Evolutionary conservation across 1,140 invertebrate genomes (phyloP), one percentile per base, ranked within the genome.

Genomic region (Drosophila watanabei): DNA sequence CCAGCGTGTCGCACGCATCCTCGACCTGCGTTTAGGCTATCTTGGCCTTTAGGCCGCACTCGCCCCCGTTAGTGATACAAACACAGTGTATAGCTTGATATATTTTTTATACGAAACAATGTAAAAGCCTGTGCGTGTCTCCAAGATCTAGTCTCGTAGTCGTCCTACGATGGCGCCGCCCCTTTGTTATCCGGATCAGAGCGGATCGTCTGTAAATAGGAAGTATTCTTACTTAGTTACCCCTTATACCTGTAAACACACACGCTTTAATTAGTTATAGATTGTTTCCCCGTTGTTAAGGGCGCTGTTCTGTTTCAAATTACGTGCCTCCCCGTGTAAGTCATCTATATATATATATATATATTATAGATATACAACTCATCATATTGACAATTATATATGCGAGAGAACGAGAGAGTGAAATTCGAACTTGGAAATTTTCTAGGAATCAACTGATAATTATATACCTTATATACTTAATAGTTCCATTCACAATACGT

Each of bases 251-350:
- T 76, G 85, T 88, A 79, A 80, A 89, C 78, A 89, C 75, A 88
- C 75, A 89, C 88, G 85, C 85, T 89, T 89, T 89, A 89, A 89
- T 89, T 89, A 89, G 85, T 90, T 85, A 68, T 89, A 89, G 85
- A 85, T 76, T 81, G 75, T 79, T 88, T 89, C 83, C 71, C 69
- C 82, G 58, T 78, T 83, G 84, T 80, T 83, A 82, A 88, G 80
- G 84, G 80, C 73, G 70, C 77, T 88, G 54, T 57, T 83, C 72
- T 79, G 86, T 90, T 90, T 63, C 75, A 79, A 90, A 76, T 86
- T 73, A 80, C 81, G 79, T 90, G 85, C 85, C 85, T 90, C 88
- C 73, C 68, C 39, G 45, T 83, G 66, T 84, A 77, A 80, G 65
- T 66, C 81, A 46, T 79, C 37, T 77, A 73, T 59, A 51, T 63